Evolutionary conservation across 2,888 invertebrate genomes (phyloP), one percentile per base, ranked within the genome.

Genomic region (Dermolepida albohirtum): DNA sequence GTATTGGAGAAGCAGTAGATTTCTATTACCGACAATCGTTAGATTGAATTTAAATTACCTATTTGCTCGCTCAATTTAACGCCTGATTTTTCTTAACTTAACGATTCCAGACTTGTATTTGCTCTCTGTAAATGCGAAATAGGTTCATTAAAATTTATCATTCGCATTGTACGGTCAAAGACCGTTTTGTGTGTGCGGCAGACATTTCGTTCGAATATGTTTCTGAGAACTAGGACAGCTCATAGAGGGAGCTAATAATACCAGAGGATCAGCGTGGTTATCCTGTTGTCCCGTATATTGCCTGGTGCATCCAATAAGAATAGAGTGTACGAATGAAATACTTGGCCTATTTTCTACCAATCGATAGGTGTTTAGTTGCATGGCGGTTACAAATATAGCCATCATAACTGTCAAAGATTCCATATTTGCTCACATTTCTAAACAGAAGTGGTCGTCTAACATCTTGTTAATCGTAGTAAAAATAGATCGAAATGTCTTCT

Each of bases 131-230:
- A 40, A 54, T 40, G 11, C 40, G 54, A 40, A 54, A 54, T 54
- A 54, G 16, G n/a, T 40, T 40, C 40, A 54, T 54, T 54, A 54
- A 40, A 54, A 54, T 54, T 54, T 54, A 54, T 40, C 17, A 54
- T 39, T 40, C 17, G 40, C 54, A 11, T 11, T 54, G 16, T 17
- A 16, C 40, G 54, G 54, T 54, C 54, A 54, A 54, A 54, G 54
- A 54, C 54, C 54, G 39, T 39, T 54, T 39, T 11, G 40, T 54
- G 54, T 54, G 54, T 16, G 8, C 5, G n/a, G 17, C 54, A 39
- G 40, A 27, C 41, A 57, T 57, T 43, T 12, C 12, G 27, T 27
- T 59, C 29, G 59, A 47, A 44, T 43, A 27, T 44, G 12, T 59
- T 29, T 44, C 59, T 27, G 29, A 44, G 27, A 59, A 44, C 44